A percentile compares a stretch with the other conserved stretches of the same genome.
These are phyloP conservation scores for Rhabdophis nuchalis DNA, from an alignment of 2,797 vertebrate species.

Conservation along the genomic window DNA sequence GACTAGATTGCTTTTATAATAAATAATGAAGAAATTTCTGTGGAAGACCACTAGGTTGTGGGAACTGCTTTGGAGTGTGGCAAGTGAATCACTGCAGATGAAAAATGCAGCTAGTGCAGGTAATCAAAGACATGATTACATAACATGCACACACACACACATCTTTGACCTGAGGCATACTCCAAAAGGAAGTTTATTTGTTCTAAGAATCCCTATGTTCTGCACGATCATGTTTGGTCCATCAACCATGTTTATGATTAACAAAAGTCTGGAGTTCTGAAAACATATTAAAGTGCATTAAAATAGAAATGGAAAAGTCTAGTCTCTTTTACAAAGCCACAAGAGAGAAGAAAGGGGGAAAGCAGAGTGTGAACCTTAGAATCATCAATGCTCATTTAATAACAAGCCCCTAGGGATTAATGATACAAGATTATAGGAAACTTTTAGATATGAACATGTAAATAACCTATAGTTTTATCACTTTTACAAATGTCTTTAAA, in stretches of 20 bases:
- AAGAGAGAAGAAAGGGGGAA: background rate
- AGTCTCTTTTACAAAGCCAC: background rate
- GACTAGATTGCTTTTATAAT: slow-evolving; percentile 69
- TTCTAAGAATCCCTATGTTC: background rate
- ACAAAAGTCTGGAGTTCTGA: background rate
- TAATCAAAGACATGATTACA: slow-evolving; percentile 7
- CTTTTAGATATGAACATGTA: background rate
- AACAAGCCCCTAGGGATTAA: background rate
- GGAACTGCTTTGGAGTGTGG: slow-evolving; percentile 47
- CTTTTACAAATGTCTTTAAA: background rate
- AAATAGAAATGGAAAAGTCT: background rate
- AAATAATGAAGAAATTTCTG: slow-evolving; percentile 69
- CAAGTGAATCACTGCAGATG: slow-evolving; percentile 36
- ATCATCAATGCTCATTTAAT: background rate
- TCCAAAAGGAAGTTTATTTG: background rate
- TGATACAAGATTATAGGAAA: background rate
- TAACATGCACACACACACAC: no score
- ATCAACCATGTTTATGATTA: background rate
- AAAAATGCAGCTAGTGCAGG: slow-evolving; percentile 25
- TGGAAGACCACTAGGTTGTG: slow-evolving; percentile 40
- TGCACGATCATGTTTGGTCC: background rate
- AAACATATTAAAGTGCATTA: background rate
- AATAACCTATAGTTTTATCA: background rate
- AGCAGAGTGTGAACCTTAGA: background rate
- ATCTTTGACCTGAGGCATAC: background rate